Percentiles rank a stretch among this genome's conserved stretches.
Conservation (phyloP, 1,140 invertebrate genomes). For the Monomorium pharaonis region DNA sequence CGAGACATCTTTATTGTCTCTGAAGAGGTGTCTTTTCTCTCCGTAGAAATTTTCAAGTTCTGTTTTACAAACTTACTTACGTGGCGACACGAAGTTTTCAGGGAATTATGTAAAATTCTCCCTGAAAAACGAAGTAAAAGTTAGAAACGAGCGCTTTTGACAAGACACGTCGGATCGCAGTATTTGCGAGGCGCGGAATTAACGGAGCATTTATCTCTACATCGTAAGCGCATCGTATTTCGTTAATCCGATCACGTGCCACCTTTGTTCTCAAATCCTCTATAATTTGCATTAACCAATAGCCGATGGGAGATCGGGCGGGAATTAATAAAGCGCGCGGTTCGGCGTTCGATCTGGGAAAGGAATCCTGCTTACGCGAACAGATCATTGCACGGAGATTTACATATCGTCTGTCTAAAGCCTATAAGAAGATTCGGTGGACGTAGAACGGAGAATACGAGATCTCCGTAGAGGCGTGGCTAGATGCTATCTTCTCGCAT, state of each 20-base stretch:
- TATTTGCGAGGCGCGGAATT: neutral
- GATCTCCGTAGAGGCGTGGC: neutral
- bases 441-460: conserved; percentile 3
- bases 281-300: neutral
- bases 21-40: neutral
- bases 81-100: neutral
- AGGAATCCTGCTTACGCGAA: neutral
- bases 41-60: neutral
- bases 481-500: neutral
- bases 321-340: neutral
- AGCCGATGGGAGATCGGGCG: neutral
- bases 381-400: neutral
- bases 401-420: neutral
- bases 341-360: neutral
- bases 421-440: neutral
- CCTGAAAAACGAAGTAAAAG: neutral
- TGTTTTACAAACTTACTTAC: neutral
- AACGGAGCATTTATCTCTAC: neutral
- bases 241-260: neutral
- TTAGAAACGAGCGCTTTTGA: neutral
- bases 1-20: neutral
- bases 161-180: neutral
- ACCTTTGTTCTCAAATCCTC: neutral
- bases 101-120: conserved; percentile 15
- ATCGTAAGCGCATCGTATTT: neutral